Conservation (phyloP, 2,888 invertebrate genomes). For the Mechanitis messenoides region DNA sequence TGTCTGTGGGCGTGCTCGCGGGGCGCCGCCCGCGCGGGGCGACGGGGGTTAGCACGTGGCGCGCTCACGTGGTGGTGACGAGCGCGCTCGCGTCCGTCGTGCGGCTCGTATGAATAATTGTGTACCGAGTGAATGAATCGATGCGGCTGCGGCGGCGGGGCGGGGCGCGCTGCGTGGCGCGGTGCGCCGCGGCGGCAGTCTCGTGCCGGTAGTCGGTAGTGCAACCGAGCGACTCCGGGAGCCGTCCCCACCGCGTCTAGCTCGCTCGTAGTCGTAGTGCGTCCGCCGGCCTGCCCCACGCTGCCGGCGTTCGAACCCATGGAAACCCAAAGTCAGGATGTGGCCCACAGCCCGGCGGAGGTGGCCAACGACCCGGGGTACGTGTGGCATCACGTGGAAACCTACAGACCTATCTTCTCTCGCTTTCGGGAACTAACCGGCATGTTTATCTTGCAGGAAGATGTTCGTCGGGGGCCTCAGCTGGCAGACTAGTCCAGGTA, state of each 20-base stretch:
- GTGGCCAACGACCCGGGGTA: constrained; percentile 97
- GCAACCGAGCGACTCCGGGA: constrained; percentile 79
- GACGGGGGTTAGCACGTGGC: constrained; percentile 61
- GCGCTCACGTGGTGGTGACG: constrained; percentile 69
- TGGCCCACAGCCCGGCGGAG: constrained; percentile 90
- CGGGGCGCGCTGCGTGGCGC: constrained; percentile 63
- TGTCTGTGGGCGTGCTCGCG: constrained; percentile 45
- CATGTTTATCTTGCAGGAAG: constrained; percentile 92
- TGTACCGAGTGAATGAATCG: constrained; percentile 75
- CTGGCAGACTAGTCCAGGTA: constrained; percentile 99
- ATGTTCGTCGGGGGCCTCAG: constrained; percentile 99
- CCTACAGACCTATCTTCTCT: constrained; percentile 31
- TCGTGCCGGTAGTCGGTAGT: constrained; percentile 85
- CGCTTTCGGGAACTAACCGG: constrained; percentile 52
- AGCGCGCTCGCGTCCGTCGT: constrained; percentile 59
- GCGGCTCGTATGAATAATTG: constrained; percentile 74
- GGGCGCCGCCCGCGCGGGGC: constrained; percentile 38
- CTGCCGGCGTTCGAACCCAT: constrained; percentile 73
- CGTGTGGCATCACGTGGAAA: constrained; percentile 43
- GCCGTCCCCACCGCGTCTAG: constrained; percentile 77
- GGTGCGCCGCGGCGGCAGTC: constrained; percentile 71
- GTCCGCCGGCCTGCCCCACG: constrained; percentile 60
- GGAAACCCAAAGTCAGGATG: constrained; percentile 88
- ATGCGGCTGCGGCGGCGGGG: constrained; percentile 59
- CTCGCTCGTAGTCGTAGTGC: constrained; percentile 79